Percentiles rank a stretch among this genome's conserved stretches.
These are phyloP conservation scores for Neogale vison DNA, from an alignment of 2,113 vertebrate species.

Conservation along the genomic window DNA sequence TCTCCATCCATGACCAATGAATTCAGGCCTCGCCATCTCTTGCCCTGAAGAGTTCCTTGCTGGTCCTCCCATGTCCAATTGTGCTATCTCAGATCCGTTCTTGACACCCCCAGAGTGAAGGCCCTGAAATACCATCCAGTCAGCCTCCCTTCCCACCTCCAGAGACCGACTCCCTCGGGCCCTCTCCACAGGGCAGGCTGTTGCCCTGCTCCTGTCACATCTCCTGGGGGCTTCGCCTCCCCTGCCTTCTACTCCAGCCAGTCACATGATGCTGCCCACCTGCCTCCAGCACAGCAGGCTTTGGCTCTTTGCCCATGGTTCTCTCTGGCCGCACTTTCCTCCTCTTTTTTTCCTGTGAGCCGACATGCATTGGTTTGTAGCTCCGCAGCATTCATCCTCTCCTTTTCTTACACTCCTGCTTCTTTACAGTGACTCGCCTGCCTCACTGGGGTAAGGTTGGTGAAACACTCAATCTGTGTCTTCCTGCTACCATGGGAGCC, in stretches of 20 bases:
- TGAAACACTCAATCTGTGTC: not conserved
- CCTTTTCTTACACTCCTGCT: not conserved
- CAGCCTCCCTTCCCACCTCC: not conserved
- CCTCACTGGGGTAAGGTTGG: not conserved
- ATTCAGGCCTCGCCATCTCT: not conserved
- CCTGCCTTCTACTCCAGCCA: not conserved
- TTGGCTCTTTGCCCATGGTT: not conserved
- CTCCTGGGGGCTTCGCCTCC: not conserved
- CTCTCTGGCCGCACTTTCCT: not conserved
- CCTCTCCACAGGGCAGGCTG: not conserved
- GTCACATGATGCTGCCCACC: not conserved
- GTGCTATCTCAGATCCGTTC: not conserved
- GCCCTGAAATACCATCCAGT: not conserved
- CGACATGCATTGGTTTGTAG: not conserved
- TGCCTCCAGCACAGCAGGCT: not conserved
- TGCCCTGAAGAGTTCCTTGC: not conserved
- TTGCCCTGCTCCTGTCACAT: not conserved
- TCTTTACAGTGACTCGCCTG: slow-evolving; percentile 7
- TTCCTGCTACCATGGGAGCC: not conserved
- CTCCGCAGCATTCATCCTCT: not conserved
- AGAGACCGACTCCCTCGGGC: not conserved
- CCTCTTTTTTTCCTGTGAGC: not conserved
- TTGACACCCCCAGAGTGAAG: not conserved
- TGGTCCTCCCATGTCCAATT: not conserved
- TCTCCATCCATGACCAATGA: not conserved